phyloP scores from a whole-genome alignment of 2,113 vertebrate genomes.

The Micronycteris hirsuta region DNA sequence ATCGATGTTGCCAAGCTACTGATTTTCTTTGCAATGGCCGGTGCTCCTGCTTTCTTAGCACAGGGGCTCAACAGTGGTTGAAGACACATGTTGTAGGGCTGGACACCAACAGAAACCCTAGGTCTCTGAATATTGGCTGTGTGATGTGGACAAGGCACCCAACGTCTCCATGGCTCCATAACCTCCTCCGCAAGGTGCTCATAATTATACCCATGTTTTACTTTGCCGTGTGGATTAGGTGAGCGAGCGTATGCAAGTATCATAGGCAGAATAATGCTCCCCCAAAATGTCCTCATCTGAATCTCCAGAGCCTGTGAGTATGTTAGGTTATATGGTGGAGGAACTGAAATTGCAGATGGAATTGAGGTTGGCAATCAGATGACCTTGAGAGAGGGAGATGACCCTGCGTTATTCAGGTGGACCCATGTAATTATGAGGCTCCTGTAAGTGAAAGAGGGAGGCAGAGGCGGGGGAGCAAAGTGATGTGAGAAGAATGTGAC shows the following conservation, averaged over 20 bases:
- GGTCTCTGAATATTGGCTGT: rapidly evolving
- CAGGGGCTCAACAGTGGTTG: no score
- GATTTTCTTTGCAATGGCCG: not conserved
- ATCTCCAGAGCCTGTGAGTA: no score
- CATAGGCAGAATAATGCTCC: no score
- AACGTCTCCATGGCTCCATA: rapidly evolving
- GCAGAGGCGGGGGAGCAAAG: not conserved
- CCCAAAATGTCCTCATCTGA: no score
- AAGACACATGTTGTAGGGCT: not conserved
- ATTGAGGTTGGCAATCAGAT: not conserved
- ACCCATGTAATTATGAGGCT: not conserved
- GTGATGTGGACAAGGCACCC: not conserved
- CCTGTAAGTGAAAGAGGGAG: not conserved
- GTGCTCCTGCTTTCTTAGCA: not conserved
- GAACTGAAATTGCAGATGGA: not conserved
- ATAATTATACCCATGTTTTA: rapidly evolving
- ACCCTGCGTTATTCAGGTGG: no score
- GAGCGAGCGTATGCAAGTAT: no score
- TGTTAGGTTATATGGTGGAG: not conserved
- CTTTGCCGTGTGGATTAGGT: not conserved
- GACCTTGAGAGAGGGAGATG: no score
- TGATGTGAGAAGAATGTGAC: rapidly evolving
- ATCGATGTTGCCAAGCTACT: not conserved
- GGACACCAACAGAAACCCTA: rapidly evolving
- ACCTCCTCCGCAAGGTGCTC: not conserved